Base-by-base conservation (phyloP, 2,888 invertebrate species). In the Hermaeophaga mercurialis region DNA sequence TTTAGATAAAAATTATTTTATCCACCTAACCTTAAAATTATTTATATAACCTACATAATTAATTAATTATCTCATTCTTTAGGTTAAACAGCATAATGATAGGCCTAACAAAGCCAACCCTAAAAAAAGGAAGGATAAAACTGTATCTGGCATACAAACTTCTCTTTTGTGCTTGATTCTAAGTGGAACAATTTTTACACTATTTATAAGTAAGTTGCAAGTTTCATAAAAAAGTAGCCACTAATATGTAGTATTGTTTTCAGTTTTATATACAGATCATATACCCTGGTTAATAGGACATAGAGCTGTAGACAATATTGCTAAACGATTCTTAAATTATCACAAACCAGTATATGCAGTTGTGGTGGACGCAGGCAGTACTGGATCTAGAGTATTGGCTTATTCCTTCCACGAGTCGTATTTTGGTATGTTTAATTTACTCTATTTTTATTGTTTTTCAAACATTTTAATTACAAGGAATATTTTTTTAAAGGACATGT, bases 281-380 rank as follows among this genome's bases (percentile, higher is more conserved):
- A 75, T 79, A 64, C 76, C 78, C 58, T 78, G 78, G 78, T 72
- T 77, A 58, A 62, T 78, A 46, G 76, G 75, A 71, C 80, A 82
- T 64, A 79, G 79, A 70, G 83, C 87, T 71, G 78, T 90, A 61
- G 90, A 91, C 69, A 83, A 83, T n/a, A 73, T 91, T 56, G 90
- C 89, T 17, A 85, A 86, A 71, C 83, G 82, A 45, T 5, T 43
- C 3, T 80, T 92, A 54, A 91, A 90, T 39, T 84, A 91, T 70
- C 83, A 85, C 69, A 84, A 85, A 66, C 82, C 82, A 31, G 84
- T 85, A 39, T 88, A 94, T 79, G 94, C 92, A 0, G 90, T 94
- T 17, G 88, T 96, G 66, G 89, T 96, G 65, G 96, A 96, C 79
- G 96, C 95, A 3, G 96, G 96, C 1, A 95, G 94, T 54, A 96